Evolutionary conservation across 2,113 vertebrate species (phyloP).

Genomic region (Pristiophorus japonicus): DNA sequence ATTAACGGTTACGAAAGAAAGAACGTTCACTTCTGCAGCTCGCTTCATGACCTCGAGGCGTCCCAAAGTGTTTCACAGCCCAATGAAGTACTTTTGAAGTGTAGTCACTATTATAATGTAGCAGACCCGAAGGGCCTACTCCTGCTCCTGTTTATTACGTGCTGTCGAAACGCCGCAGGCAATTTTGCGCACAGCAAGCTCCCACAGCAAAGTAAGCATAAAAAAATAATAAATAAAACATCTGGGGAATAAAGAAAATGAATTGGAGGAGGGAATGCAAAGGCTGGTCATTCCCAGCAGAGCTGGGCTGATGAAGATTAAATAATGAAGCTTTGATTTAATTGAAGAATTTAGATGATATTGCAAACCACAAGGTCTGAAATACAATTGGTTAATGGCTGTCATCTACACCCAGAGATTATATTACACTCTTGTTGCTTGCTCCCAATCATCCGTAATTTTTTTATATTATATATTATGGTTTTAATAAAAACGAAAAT

Average conservation of each 20-base stretch:
- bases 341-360: conserved; percentile 34
- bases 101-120: neutral
- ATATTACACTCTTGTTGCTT: neutral
- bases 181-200: neutral
- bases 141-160: too few species aligned
- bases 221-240: neutral
- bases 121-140: neutral
- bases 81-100: neutral
- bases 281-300: neutral
- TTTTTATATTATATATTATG: conserved; percentile 28
- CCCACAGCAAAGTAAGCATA: neutral
- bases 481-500: conserved; percentile 28
- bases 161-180: neutral
- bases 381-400: neutral
- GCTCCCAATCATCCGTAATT: conserved; percentile 23
- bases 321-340: conserved; percentile 1
- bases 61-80: neutral
- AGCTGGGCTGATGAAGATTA: conserved; percentile 4
- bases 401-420: conserved; percentile 23
- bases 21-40: neutral
- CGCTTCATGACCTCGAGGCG: neutral
- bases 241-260: neutral
- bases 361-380: conserved; percentile 17
- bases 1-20: neutral
- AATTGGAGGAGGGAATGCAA: neutral